A percentile compares a stretch with the other conserved stretches of the same genome.
phyloP scores from a whole-genome alignment of 1,140 invertebrate genomes.

The Gryllus bimaculatus region DNA sequence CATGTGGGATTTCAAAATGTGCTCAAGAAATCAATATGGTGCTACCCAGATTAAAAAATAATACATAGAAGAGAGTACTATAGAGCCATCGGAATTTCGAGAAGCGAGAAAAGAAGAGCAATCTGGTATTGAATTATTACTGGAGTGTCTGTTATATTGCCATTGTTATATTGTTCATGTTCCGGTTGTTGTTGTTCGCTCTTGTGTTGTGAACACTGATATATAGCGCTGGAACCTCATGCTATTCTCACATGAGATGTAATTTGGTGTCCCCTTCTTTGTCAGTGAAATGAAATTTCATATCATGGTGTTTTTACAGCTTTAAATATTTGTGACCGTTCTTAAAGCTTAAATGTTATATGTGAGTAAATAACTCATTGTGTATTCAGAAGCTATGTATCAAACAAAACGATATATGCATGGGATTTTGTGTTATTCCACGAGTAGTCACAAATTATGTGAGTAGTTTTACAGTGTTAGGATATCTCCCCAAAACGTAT shows the following conservation, averaged over 20 bases:
- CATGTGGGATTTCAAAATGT: slow-evolving; percentile 16
- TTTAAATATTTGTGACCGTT: background rate
- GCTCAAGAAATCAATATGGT: slow-evolving; percentile 22
- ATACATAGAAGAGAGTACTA: slow-evolving; percentile 6
- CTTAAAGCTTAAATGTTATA: slow-evolving; percentile 2
- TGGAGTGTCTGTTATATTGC: slow-evolving; percentile 10
- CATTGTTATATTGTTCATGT: slow-evolving; percentile 16
- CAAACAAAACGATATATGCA: background rate
- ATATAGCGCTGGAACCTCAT: background rate
- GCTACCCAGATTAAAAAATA: slow-evolving; percentile 17
- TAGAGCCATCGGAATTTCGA: slow-evolving; percentile 1
- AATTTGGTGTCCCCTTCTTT: background rate
- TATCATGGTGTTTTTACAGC: background rate
- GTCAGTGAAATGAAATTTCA: background rate
- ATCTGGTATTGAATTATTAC: background rate
- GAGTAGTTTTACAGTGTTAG: background rate
- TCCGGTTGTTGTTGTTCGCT: slow-evolving; percentile 14
- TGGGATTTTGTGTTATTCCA: background rate
- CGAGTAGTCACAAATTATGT: background rate
- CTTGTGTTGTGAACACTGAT: background rate
- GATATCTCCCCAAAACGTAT: background rate
- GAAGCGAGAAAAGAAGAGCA: background rate
- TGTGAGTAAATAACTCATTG: background rate
- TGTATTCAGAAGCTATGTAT: background rate
- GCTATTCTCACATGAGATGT: background rate